phyloP scores from a whole-genome alignment of 1,140 invertebrate genomes.

The Caenorhabditis inopinata region DNA sequence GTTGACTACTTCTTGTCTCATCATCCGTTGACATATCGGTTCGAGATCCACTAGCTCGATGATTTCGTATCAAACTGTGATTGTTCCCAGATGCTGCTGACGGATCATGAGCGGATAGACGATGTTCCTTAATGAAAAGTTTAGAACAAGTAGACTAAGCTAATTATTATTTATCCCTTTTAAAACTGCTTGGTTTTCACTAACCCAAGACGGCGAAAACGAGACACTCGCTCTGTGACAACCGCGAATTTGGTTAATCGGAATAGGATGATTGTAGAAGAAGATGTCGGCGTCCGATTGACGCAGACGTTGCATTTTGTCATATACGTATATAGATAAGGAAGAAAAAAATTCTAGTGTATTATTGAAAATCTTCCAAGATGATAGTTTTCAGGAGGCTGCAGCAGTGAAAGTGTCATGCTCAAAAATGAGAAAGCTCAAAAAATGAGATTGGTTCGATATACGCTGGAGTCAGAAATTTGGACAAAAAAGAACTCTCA shows the following conservation, averaged over 20 bases:
- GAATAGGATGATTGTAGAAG: slow-evolving; percentile 2
- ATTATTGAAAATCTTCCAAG: too few relatives aligned
- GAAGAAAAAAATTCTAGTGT: too few relatives aligned
- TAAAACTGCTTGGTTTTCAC: background rate
- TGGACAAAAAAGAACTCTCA: background rate
- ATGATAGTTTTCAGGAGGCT: too few relatives aligned
- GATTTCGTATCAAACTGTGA: background rate
- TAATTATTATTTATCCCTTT: background rate
- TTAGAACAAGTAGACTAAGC: background rate
- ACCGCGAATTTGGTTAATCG: background rate
- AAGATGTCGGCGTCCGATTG: slow-evolving; percentile 21
- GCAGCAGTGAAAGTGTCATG: too few relatives aligned
- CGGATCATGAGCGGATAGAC: background rate
- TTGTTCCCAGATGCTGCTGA: background rate
- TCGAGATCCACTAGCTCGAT: slow-evolving; percentile 37
- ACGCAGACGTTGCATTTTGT: slow-evolving; percentile 4
- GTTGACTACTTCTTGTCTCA: slow-evolving; percentile 30
- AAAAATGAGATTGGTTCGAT: too few relatives aligned
- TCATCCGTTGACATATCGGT: slow-evolving; percentile 47
- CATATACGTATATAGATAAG: background rate
- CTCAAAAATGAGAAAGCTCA: background rate
- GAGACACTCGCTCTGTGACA: background rate
- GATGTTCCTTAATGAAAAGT: background rate
- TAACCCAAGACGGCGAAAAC: slow-evolving; percentile 21
- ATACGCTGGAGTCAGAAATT: background rate